A percentile compares a stretch with the other conserved stretches of the same genome.
phyloP scores from a whole-genome alignment of 64 coral and sea anemone species.

The Orbicella faveolata region DNA sequence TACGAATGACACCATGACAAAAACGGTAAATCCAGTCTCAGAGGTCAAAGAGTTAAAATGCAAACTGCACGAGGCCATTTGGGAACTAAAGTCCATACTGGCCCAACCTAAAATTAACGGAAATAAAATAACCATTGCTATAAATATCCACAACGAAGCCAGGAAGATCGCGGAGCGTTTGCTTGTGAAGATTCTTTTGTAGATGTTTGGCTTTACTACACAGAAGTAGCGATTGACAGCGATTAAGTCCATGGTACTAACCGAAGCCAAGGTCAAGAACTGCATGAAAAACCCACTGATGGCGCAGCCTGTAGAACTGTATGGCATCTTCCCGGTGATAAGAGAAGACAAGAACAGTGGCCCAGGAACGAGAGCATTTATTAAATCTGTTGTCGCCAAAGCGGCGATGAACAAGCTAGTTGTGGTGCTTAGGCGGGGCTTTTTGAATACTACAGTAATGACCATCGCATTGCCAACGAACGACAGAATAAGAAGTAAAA shows the following conservation, averaged over 20 bases:
- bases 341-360: constrained; percentile 19
- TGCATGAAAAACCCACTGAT: constrained; percentile 44
- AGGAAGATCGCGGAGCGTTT: constrained; percentile 28
- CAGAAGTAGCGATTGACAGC: constrained; percentile 38
- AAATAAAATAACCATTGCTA: constrained; percentile 28
- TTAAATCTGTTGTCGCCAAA: constrained; percentile 31
- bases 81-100: not conserved
- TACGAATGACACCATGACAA: not conserved
- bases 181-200: constrained; percentile 44
- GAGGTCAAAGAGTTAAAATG: constrained; percentile 6
- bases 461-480: constrained; percentile 33
- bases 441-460: constrained; percentile 29
- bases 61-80: not conserved
- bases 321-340: constrained; percentile 1
- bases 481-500: not conserved
- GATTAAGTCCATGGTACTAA: constrained; percentile 11
- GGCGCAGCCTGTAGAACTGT: not conserved
- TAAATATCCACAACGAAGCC: constrained; percentile 34
- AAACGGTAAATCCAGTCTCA: not conserved
- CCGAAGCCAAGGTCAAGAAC: constrained; percentile 18
- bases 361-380: constrained; percentile 7
- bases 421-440: not conserved
- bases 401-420: constrained; percentile 19
- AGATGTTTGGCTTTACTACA: constrained; percentile 10
- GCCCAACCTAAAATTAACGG: constrained; percentile 27